phyloP scores from a whole-genome alignment of 2,888 invertebrate species.

The Agrochola macilenta region DNA sequence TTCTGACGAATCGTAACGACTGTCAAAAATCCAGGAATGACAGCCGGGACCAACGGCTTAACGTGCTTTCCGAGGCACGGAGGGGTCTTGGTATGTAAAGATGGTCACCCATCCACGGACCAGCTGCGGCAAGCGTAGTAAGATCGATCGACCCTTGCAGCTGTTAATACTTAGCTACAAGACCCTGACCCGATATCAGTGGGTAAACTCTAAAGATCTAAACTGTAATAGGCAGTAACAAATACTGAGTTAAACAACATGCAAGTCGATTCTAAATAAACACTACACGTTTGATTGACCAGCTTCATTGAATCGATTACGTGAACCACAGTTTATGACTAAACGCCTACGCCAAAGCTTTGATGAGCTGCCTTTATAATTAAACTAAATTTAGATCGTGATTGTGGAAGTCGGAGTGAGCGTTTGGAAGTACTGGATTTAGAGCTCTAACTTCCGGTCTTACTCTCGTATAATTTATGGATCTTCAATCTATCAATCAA shows the following conservation, averaged over 20 bases:
- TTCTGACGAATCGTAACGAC: no score
- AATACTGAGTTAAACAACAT: slow-evolving; percentile 11
- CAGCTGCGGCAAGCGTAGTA: no score
- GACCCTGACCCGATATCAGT: slow-evolving; percentile 9
- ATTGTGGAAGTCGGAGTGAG: background rate
- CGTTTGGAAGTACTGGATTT: background rate
- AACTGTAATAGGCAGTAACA: background rate
- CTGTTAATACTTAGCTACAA: no score
- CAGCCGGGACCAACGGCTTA: no score
- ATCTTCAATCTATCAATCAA: background rate
- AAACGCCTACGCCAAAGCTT: background rate
- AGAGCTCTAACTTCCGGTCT: background rate
- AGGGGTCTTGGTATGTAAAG: no score
- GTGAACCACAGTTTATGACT: slow-evolving; percentile 32
- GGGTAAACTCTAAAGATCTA: background rate
- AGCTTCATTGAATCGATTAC: slow-evolving; percentile 22
- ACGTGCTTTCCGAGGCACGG: no score
- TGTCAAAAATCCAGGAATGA: no score
- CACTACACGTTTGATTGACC: slow-evolving; percentile 37
- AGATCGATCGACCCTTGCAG: no score
- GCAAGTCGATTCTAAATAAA: slow-evolving; percentile 27
- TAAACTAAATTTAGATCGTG: slow-evolving; percentile 1
- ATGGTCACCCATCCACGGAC: no score
- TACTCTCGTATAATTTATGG: background rate
- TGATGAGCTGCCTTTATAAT: slow-evolving; percentile 15